Evolutionary conservation across 64 coral and sea anemone genomes (phyloP).

Genomic region (Platygyra sinensis): DNA sequence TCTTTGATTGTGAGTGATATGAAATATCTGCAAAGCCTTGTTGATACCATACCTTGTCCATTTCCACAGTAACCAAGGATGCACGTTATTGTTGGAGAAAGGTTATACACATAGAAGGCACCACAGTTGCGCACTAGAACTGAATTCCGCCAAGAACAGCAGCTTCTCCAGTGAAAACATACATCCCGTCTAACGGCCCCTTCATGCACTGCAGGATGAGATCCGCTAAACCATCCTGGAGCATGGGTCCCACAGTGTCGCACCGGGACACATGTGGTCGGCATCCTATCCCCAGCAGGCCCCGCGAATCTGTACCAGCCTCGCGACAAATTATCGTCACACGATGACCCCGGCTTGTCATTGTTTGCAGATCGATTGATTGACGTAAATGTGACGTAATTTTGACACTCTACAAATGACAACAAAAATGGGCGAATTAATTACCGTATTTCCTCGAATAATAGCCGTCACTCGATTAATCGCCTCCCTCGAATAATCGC

Average conservation of each 20-base stretch:
- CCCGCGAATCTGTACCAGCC: slow-evolving; percentile 44
- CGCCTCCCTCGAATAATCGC: no score
- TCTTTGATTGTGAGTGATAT: no score
- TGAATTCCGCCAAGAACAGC: slow-evolving; percentile 13
- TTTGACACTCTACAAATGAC: background rate
- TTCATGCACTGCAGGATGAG: slow-evolving; percentile 18
- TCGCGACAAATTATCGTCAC: background rate
- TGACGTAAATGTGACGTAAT: background rate
- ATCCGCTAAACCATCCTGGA: slow-evolving; percentile 15
- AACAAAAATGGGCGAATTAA: background rate
- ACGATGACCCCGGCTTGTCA: background rate
- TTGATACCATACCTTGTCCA: background rate
- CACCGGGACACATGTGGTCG: background rate
- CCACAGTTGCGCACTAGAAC: slow-evolving; percentile 16
- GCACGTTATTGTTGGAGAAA: background rate
- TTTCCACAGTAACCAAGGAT: slow-evolving; percentile 3
- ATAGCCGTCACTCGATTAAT: no score
- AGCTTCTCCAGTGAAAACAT: slow-evolving; percentile 18
- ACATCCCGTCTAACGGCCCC: background rate
- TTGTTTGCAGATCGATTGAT: background rate
- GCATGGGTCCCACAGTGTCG: background rate
- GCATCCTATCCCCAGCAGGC: slow-evolving; percentile 5
- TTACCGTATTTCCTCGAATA: no score
- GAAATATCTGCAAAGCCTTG: background rate
- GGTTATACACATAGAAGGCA: background rate